phyloP scores from a whole-genome alignment of 2,113 vertebrate species.

The Tetrax tetrax region DNA sequence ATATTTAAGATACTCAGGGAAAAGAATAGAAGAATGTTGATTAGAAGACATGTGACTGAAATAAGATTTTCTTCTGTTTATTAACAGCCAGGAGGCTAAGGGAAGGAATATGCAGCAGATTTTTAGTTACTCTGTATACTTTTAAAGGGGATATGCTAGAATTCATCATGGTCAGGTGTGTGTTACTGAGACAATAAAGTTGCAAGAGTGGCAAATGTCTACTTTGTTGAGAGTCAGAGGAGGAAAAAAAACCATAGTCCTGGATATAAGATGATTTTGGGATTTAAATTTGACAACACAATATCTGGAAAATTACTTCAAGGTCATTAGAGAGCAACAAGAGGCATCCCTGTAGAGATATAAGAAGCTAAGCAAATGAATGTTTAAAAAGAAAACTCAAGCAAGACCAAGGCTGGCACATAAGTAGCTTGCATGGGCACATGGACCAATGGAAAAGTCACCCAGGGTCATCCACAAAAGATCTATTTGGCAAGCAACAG shows the following conservation, averaged over 20 bases:
- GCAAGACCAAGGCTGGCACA: neutral
- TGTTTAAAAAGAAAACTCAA: neutral
- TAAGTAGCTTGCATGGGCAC: neutral
- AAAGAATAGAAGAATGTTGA: constrained; percentile 12
- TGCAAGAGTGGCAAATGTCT: neutral
- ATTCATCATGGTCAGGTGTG: neutral
- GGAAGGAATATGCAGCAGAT: neutral
- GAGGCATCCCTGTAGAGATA: neutral
- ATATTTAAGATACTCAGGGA: neutral
- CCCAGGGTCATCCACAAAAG: neutral
- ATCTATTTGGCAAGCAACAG: neutral
- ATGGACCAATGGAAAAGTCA: neutral
- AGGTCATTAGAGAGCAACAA: neutral
- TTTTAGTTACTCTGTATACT: constrained; percentile 39
- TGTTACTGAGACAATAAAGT: neutral
- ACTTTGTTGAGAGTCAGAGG: neutral
- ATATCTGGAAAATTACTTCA: neutral
- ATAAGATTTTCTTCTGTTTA: constrained; percentile 22
- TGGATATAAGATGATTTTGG: neutral
- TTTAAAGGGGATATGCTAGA: neutral
- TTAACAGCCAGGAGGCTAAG: constrained; percentile 25
- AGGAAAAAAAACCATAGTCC: fast-evolving
- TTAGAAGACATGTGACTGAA: constrained; percentile 31
- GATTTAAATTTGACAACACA: neutral
- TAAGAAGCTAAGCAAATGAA: neutral